phyloP scores from a whole-genome alignment of 2,113 vertebrate genomes.

The Caranx ignobilis region DNA sequence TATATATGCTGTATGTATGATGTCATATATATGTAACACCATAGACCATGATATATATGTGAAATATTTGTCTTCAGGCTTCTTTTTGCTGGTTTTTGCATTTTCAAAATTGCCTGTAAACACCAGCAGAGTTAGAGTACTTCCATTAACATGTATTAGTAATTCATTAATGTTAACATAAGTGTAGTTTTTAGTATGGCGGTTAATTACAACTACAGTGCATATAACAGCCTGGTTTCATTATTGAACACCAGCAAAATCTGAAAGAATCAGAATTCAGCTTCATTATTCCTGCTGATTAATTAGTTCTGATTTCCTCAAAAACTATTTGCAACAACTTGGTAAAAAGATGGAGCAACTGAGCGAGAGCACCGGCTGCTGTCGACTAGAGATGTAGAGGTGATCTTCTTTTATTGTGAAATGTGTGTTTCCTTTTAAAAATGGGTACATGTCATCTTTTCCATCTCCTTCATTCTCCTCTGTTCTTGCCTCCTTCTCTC shows the following conservation, averaged over 20 bases:
- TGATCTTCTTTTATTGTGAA: not conserved
- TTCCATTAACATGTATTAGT: constrained; percentile 61
- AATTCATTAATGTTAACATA: constrained; percentile 44
- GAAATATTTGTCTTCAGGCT: constrained; percentile 22
- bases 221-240: constrained; percentile 44
- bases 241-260: constrained; percentile 32
- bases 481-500: not conserved
- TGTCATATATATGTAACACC: constrained; percentile 35
- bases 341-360: constrained; percentile 25
- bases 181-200: constrained; percentile 31
- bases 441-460: not conserved
- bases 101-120: constrained; percentile 39
- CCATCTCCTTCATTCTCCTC: not conserved
- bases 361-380: constrained; percentile 9
- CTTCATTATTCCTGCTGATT: constrained; percentile 27
- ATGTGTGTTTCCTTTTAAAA: constrained; percentile 1
- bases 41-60: constrained; percentile 33
- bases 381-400: constrained; percentile 2
- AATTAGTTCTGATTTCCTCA: not conserved
- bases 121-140: constrained; percentile 45
- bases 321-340: constrained; percentile 15
- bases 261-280: constrained; percentile 6
- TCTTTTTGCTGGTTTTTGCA: constrained; percentile 27
- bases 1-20: constrained; percentile 6
- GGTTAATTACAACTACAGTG: constrained; percentile 44